Evolutionary conservation across 2,888 invertebrate genomes (phyloP).

Genomic region (Leucoma salicis): DNA sequence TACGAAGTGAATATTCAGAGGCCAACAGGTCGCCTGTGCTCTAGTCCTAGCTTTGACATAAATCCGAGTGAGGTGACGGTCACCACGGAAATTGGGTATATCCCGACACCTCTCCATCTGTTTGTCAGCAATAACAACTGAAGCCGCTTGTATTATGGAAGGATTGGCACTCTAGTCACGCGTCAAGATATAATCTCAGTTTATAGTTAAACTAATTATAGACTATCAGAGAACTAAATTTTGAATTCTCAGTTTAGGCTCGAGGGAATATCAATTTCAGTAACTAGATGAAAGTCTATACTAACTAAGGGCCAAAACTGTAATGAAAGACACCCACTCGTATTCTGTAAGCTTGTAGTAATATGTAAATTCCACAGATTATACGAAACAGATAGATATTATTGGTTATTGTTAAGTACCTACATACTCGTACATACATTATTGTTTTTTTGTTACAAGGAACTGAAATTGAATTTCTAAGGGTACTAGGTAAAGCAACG

Average conservation of each 20-base stretch:
- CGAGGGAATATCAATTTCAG: no score
- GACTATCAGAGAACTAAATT: background rate
- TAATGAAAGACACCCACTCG: no score
- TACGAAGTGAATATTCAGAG: constrained; percentile 33
- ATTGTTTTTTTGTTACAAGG: no score
- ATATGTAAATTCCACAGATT: no score
- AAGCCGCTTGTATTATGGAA: constrained; percentile 37
- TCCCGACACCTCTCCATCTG: constrained; percentile 50
- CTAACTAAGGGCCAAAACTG: no score
- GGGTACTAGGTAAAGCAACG: no score
- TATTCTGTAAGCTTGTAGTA: no score
- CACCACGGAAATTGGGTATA: constrained; percentile 67
- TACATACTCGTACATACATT: no score
- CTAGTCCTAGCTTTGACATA: constrained; percentile 43
- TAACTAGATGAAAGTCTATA: no score
- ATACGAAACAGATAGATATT: no score
- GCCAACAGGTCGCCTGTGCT: constrained; percentile 39
- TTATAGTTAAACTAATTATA: constrained; percentile 25
- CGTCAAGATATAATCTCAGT: constrained; percentile 38
- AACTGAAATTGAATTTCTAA: no score
- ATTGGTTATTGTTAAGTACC: no score
- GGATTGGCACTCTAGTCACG: constrained; percentile 46
- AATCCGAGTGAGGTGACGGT: constrained; percentile 44
- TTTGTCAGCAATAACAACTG: constrained; percentile 54
- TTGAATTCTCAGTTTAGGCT: background rate